Percentiles rank a stretch among this genome's conserved stretches.
phyloP scores from a whole-genome alignment of 2,888 invertebrate species.

The Habroteleia sp. region DNA sequence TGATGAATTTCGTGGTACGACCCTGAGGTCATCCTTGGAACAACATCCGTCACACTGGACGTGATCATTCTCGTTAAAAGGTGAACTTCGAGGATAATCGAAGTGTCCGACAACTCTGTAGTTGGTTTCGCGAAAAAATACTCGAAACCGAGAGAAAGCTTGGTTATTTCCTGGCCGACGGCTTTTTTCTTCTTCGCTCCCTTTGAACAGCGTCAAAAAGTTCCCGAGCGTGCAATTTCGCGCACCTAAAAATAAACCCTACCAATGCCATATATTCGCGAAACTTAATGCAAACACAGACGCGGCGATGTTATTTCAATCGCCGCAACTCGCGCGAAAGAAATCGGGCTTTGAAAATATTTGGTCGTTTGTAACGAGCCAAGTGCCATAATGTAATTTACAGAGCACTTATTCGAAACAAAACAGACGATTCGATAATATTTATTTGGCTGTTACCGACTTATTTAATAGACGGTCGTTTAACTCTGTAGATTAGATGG shows the following conservation, averaged over 20 bases:
- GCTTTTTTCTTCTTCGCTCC: conserved; percentile 3
- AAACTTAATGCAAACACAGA: conserved; percentile 73
- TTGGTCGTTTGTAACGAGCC: conserved; percentile 62
- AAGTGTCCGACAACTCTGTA: conserved; percentile 33
- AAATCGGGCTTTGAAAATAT: conserved; percentile 70
- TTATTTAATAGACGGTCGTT: conserved; percentile 45
- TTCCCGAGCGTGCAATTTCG: conserved; percentile 74
- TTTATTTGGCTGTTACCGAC: conserved; percentile 49
- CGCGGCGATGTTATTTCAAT: conserved; percentile 69
- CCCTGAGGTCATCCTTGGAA: conserved; percentile 44
- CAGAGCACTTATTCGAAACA: conserved; percentile 48
- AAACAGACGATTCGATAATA: conserved; percentile 63
- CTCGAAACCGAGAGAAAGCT: conserved; percentile 19
- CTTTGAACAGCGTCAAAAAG: not conserved
- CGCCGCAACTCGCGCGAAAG: conserved; percentile 65
- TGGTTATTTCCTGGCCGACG: conserved; percentile 6
- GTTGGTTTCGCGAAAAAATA: conserved; percentile 22
- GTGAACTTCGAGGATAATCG: conserved; percentile 43
- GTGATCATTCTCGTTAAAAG: conserved; percentile 32
- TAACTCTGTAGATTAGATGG: no score
- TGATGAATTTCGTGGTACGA: conserved; percentile 54
- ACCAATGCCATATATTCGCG: conserved; percentile 71
- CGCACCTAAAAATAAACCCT: conserved; percentile 81
- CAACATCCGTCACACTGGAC: conserved; percentile 52
- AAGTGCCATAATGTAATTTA: conserved; percentile 58